These are phyloP conservation scores for Nymphalis c-album DNA, from an alignment of 2,888 invertebrate genomes.

Conservation along the genomic window DNA sequence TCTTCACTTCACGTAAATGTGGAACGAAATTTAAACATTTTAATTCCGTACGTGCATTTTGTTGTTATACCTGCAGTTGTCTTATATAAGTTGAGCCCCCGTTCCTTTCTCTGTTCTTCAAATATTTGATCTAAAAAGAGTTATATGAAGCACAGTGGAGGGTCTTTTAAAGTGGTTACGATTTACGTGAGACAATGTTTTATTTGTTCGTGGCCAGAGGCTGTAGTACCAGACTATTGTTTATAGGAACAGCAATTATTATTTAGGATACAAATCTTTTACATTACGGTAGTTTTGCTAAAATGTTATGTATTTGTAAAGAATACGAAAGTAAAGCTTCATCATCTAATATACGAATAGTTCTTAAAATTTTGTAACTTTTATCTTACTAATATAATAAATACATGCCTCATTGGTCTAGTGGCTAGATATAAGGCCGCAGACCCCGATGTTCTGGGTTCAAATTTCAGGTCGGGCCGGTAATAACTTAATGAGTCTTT, in stretches of 20 bases:
- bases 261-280: conserved; percentile 65
- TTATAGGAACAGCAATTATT: conserved; percentile 73
- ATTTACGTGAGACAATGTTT: conserved; percentile 70
- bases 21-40: conserved; percentile 59
- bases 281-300: conserved; percentile 34
- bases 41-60: conserved; percentile 61
- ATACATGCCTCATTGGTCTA: too few relatives aligned
- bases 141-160: conserved; percentile 31
- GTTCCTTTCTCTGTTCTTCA: conserved; percentile 19
- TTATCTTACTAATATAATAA: too few relatives aligned
- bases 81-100: conserved; percentile 48
- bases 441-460: too few relatives aligned
- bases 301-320: too few relatives aligned
- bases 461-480: too few relatives aligned
- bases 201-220: conserved; percentile 69
- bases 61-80: conserved; percentile 51
- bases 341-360: too few relatives aligned
- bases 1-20: conserved; percentile 50
- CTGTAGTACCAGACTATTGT: conserved; percentile 69
- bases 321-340: too few relatives aligned
- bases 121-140: conserved; percentile 26
- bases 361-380: too few relatives aligned
- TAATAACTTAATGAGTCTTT: too few relatives aligned
- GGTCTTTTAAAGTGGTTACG: conserved; percentile 52
- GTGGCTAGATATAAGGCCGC: too few relatives aligned